Conservation (phyloP, 92 coral and sea anemone genomes). For the Umimayanthus kanabou region DNA sequence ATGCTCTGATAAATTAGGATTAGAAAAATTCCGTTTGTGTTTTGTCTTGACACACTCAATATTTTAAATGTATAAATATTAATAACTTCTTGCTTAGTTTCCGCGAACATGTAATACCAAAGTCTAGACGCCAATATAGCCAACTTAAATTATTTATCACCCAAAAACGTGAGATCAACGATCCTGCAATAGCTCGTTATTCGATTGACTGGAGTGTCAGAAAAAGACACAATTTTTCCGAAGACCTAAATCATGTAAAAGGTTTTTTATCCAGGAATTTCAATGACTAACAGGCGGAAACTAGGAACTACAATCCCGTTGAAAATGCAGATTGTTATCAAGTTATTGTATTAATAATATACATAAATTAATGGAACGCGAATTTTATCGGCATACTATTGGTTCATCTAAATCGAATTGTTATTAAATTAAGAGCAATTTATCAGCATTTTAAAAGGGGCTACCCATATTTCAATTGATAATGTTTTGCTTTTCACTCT, state of each 20-base stretch:
- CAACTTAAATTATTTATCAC: slow-evolving; percentile 2
- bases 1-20: not conserved
- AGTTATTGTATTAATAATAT: not conserved
- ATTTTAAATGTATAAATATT: slow-evolving; percentile 18
- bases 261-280: not conserved
- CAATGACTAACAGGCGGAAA: not conserved
- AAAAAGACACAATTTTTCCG: too few species aligned
- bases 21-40: slow-evolving; percentile 4
- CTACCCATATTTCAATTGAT: not conserved
- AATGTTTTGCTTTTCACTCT: not conserved
- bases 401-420: not conserved
- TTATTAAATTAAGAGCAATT: not conserved
- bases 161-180: not conserved
- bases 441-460: not conserved
- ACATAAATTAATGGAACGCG: not conserved
- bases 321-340: not conserved
- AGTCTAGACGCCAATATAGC: slow-evolving; percentile 42
- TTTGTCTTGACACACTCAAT: slow-evolving; percentile 1
- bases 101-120: not conserved
- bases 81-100: not conserved
- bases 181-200: not conserved
- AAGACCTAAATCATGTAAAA: not conserved
- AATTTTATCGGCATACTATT: not conserved
- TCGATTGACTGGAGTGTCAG: not conserved
- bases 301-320: not conserved